Conservation (phyloP, 2,888 invertebrate genomes). For the Spialia ferax region DNA sequence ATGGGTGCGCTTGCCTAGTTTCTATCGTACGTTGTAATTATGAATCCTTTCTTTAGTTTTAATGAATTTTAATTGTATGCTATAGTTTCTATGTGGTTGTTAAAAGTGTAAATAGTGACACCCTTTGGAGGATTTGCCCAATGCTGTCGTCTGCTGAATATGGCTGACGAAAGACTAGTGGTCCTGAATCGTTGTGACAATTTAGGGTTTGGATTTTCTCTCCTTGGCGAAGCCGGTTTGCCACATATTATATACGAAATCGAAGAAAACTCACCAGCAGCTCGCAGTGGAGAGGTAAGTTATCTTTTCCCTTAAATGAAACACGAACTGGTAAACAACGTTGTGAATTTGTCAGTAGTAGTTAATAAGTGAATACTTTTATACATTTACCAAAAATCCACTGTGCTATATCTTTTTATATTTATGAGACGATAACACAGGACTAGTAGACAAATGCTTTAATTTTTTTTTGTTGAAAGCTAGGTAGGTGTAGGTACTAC, state of each 20-base stretch:
- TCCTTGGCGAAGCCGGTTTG: slow-evolving; percentile 96
- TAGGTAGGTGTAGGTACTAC: no score
- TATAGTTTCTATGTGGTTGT: slow-evolving; percentile 61
- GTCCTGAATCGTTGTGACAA: slow-evolving; percentile 95
- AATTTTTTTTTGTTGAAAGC: neutral
- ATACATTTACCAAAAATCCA: neutral
- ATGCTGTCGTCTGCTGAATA: slow-evolving; percentile 87
- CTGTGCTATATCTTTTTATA: neutral
- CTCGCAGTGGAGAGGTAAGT: slow-evolving; percentile 95
- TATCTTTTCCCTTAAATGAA: neutral
- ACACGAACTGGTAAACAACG: neutral
- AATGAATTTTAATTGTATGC: slow-evolving; percentile 58
- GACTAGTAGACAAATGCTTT: neutral
- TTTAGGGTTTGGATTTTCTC: slow-evolving; percentile 96
- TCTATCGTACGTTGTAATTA: slow-evolving; percentile 73
- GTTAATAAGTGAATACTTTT: neutral
- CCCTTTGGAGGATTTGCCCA: slow-evolving; percentile 74
- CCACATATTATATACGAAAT: slow-evolving; percentile 98
- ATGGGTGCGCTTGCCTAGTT: slow-evolving; percentile 80
- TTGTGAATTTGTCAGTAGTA: neutral
- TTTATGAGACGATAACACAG: neutral
- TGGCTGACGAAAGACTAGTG: slow-evolving; percentile 96
- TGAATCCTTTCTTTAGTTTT: slow-evolving; percentile 67
- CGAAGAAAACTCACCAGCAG: slow-evolving; percentile 97
- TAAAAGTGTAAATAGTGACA: slow-evolving; percentile 69